phyloP scores from a whole-genome alignment of 2,113 vertebrate genomes.

The Ahaetulla prasina region DNA sequence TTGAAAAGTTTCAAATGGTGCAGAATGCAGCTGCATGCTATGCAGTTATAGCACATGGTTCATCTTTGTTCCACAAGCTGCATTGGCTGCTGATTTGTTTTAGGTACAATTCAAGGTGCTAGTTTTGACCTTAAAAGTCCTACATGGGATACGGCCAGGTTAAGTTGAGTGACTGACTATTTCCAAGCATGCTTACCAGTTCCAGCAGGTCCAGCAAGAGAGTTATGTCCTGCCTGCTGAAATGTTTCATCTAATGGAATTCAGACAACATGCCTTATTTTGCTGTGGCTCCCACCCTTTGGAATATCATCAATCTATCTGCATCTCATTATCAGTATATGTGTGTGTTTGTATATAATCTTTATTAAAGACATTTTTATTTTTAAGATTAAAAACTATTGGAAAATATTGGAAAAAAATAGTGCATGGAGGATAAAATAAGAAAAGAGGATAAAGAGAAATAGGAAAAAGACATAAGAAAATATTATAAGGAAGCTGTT shows the following conservation, averaged over 20 bases:
- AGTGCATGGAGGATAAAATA: neutral
- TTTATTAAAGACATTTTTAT: neutral
- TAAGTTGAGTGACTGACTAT: neutral
- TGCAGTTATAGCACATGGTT: neutral
- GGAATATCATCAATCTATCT: too few relatives aligned
- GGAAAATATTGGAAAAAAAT: neutral
- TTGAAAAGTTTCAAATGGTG: neutral
- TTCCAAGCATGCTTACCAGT: neutral
- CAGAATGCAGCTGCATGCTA: neutral
- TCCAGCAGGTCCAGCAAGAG: too few relatives aligned
- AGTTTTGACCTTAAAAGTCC: neutral
- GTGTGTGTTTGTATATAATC: too few relatives aligned
- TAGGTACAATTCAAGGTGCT: neutral
- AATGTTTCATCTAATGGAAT: too few relatives aligned
- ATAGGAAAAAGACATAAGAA: neutral
- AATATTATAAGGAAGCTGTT: neutral
- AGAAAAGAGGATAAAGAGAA: neutral
- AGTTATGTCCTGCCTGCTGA: too few relatives aligned
- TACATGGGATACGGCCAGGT: neutral
- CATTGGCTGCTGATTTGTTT: neutral
- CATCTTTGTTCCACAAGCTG: neutral
- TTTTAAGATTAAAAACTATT: neutral
- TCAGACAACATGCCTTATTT: too few relatives aligned
- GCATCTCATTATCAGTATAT: too few relatives aligned
- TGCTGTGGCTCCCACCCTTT: too few relatives aligned